These are phyloP conservation scores for Nomada lathburiana DNA, from an alignment of 2,888 invertebrate species.

Conservation along the genomic window DNA sequence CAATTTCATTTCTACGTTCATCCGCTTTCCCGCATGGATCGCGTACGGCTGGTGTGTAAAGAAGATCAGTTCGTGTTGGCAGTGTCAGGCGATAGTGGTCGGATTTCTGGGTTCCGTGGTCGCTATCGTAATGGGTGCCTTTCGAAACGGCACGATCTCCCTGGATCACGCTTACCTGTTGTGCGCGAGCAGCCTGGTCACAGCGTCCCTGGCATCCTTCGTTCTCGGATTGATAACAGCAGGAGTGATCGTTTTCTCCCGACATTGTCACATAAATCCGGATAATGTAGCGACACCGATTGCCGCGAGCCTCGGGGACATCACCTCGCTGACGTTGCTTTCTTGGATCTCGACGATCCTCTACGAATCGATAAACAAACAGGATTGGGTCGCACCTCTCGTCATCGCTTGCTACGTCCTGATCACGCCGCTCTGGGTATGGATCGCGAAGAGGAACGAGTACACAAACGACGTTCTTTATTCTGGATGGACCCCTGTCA, in stretches of 20 bases:
- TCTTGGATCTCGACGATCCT: constrained; percentile 87
- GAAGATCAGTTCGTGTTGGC: constrained; percentile 57
- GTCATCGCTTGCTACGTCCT: constrained; percentile 88
- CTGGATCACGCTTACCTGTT: constrained; percentile 89
- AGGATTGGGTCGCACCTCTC: constrained; percentile 88
- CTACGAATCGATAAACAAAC: constrained; percentile 86
- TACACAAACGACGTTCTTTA: constrained; percentile 90
- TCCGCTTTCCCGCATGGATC: background rate
- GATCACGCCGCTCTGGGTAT: constrained; percentile 90
- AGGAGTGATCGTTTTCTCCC: constrained; percentile 89
- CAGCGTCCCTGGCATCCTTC: constrained; percentile 91
- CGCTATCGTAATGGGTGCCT: constrained; percentile 89
- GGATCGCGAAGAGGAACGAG: constrained; percentile 89
- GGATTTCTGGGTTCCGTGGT: constrained; percentile 90
- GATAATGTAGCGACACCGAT: constrained; percentile 93
- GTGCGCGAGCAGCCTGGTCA: constrained; percentile 90
- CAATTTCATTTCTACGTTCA: background rate
- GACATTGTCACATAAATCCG: constrained; percentile 90
- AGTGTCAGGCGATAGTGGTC: constrained; percentile 90
- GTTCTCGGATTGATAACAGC: constrained; percentile 90
- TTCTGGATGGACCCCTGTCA: constrained; percentile 91
- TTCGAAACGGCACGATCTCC: constrained; percentile 88
- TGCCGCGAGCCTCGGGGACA: constrained; percentile 92
- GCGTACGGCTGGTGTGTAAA: constrained; percentile 21
- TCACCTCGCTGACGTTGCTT: constrained; percentile 88